A percentile compares a stretch with the other conserved stretches of the same genome.
phyloP scores from a whole-genome alignment of 1,140 invertebrate species.

The Rhizoglyphus robini region DNA sequence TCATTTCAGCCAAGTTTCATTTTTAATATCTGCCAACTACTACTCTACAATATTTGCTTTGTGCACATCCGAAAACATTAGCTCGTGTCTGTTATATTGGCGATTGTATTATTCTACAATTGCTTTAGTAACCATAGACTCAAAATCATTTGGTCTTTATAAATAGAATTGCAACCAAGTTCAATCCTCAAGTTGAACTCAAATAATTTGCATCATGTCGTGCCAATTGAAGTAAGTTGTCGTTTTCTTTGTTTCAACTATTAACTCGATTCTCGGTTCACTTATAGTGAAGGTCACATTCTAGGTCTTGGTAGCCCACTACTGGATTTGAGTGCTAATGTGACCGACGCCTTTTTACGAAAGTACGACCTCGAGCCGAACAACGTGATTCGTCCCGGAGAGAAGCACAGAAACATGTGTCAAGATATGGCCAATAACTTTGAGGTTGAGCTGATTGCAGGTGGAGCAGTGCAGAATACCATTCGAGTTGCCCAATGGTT shows the following conservation, averaged over 20 bases:
- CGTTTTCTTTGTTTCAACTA: not conserved
- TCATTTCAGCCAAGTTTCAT: no score
- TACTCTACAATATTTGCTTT: no score
- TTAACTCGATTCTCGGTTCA: not conserved
- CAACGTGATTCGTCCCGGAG: constrained; percentile 81
- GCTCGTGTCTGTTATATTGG: no score
- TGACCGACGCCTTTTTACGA: constrained; percentile 57
- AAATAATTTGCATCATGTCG: not conserved
- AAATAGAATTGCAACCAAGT: not conserved
- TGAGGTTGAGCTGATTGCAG: constrained; percentile 52
- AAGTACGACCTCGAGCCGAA: constrained; percentile 42
- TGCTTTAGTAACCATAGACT: no score
- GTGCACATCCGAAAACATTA: no score
- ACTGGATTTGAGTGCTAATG: constrained; percentile 79
- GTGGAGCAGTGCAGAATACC: constrained; percentile 22
- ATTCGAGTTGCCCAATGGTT: constrained; percentile 23
- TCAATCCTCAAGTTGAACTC: not conserved
- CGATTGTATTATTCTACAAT: no score
- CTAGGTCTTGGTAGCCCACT: constrained; percentile 91
- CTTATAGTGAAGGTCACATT: constrained; percentile 33
- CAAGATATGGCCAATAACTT: constrained; percentile 56
- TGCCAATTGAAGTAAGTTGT: not conserved
- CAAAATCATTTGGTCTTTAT: not conserved
- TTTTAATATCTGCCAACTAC: no score
- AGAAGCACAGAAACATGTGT: constrained; percentile 57